Evolutionary conservation across 1,140 invertebrate genomes (phyloP).

Genomic region (Pseudobourletiella spinata): DNA sequence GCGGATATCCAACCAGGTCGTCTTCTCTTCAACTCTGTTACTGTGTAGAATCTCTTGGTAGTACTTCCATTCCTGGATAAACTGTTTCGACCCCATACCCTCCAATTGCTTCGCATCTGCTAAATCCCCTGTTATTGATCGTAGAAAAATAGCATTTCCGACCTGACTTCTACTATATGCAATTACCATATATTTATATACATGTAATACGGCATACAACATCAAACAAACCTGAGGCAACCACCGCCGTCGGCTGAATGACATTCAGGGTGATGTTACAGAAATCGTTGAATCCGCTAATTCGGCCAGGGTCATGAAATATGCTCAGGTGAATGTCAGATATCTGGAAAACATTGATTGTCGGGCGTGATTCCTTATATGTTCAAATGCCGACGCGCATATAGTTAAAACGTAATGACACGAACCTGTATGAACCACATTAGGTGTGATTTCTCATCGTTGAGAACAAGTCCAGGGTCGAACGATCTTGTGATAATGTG

Average conservation of each 20-base stretch:
- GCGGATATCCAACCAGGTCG: conserved; percentile 79
- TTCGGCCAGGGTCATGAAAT: conserved; percentile 64
- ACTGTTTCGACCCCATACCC: conserved; percentile 70
- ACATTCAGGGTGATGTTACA: conserved; percentile 61
- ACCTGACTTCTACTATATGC: no score
- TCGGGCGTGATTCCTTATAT: no score
- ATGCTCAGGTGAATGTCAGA: conserved; percentile 84
- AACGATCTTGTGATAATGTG: conserved; percentile 30
- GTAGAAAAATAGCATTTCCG: no score
- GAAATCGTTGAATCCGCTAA: conserved; percentile 69
- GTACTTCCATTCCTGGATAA: conserved; percentile 70
- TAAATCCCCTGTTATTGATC: conserved; percentile 5
- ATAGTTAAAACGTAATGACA: no score
- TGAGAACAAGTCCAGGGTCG: conserved; percentile 40
- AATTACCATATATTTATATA: no score
- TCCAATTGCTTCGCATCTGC: neutral
- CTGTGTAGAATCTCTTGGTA: conserved; percentile 65
- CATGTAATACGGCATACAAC: no score
- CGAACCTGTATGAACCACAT: conserved; percentile 69
- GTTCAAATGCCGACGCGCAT: no score
- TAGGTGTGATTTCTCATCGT: conserved; percentile 51
- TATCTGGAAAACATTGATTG: no score
- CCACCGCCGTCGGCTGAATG: conserved; percentile 68
- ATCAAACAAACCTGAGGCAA: conserved; percentile 76
- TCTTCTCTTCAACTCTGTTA: conserved; percentile 56